phyloP scores from a whole-genome alignment of 2,797 vertebrate species.

The Cirrhinus molitorella region DNA sequence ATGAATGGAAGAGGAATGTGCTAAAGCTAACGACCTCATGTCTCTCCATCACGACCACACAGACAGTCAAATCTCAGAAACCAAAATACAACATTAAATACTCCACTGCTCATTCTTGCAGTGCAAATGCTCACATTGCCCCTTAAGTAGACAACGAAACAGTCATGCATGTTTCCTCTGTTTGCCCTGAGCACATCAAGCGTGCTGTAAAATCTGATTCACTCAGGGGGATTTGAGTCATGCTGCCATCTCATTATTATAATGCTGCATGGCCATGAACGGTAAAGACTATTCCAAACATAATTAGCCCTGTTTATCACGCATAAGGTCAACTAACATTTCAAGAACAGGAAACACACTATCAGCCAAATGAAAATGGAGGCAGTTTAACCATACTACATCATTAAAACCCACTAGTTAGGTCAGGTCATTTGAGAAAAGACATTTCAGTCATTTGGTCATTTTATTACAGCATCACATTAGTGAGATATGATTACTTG shows the following conservation, averaged over 20 bases:
- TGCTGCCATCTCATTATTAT: conserved; percentile 37
- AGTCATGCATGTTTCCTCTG: not conserved
- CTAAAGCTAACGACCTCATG: conserved; percentile 7
- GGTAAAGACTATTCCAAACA: conserved; percentile 54
- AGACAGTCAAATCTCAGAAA: conserved; percentile 1
- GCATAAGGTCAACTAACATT: conserved; percentile 37
- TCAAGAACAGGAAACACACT: conserved; percentile 13
- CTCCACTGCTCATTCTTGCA: not conserved
- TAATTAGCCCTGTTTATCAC: conserved; percentile 54
- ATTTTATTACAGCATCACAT: not conserved
- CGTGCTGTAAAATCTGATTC: conserved; percentile 7
- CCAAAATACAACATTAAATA: not conserved
- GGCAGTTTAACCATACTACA: not conserved
- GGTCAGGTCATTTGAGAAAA: not conserved
- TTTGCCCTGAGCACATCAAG: not conserved
- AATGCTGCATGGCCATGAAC: conserved; percentile 38
- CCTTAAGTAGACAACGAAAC: not conserved
- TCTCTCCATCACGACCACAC: not conserved
- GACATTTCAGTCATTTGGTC: not conserved
- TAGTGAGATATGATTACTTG: not conserved
- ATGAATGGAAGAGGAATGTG: conserved; percentile 28
- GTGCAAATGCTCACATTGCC: not conserved
- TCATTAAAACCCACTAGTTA: not conserved
- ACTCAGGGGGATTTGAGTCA: conserved; percentile 23
- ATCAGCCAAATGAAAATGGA: conserved; percentile 8